Conservation (phyloP, 1,140 invertebrate genomes). For the Globodera rostochiensis region DNA sequence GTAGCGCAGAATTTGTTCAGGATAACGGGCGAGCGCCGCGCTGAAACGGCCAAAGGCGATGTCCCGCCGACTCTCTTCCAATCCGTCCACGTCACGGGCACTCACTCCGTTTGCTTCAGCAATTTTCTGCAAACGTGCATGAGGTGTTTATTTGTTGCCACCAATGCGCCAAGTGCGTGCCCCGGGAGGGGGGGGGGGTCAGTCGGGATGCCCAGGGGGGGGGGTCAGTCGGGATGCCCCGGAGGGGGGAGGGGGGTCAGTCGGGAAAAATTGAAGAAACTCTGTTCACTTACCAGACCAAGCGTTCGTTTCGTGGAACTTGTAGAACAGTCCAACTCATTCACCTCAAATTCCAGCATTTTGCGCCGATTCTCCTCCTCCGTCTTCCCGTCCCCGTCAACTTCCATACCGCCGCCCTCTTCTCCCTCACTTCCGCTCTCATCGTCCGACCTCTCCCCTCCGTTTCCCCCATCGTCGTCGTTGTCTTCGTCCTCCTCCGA, state of each 20-base stretch:
- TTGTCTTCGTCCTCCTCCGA: conserved; percentile 40
- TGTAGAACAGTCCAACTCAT: too few relatives aligned
- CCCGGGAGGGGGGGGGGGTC: too few relatives aligned
- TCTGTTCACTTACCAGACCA: too few relatives aligned
- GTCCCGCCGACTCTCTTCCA: conserved; percentile 39
- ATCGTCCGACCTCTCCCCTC: conserved; percentile 62
- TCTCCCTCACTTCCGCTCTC: conserved; percentile 61
- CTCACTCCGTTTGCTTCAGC: conserved; percentile 28
- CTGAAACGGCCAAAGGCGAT: conserved; percentile 26
- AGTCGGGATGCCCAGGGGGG: too few relatives aligned
- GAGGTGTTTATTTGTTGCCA: too few relatives aligned
- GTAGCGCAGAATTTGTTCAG: conserved; percentile 76
- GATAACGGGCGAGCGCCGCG: conserved; percentile 35
- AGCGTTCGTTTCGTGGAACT: too few relatives aligned
- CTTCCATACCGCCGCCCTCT: conserved; percentile 27
- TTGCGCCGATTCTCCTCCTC: conserved; percentile 4
- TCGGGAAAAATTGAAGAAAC: too few relatives aligned
- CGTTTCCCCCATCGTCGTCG: conserved; percentile 65
- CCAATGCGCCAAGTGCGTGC: too few relatives aligned
- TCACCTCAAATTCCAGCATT: conserved; percentile 18
- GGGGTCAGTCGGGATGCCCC: too few relatives aligned
- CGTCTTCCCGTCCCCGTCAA: conserved; percentile 9
- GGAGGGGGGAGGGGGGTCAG: too few relatives aligned
- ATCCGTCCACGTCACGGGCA: conserved; percentile 27
- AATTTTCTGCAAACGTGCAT: not conserved